Base-by-base conservation (phyloP, 1,140 invertebrate genomes). In the Fopius arisanus region DNA sequence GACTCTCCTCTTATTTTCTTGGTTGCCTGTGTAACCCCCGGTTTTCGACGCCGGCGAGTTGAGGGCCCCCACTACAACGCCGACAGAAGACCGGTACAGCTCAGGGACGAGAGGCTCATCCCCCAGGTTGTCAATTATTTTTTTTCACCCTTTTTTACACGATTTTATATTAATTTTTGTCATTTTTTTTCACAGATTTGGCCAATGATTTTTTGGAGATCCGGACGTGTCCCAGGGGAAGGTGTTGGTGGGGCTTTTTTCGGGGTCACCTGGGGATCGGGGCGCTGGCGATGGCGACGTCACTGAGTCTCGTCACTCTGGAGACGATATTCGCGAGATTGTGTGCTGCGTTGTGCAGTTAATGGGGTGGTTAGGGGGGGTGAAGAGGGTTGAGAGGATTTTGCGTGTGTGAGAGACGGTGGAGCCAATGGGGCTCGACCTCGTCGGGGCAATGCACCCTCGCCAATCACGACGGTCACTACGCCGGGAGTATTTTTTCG, bases 1-100 rank as follows among this genome's bases (percentile, higher is more conserved):
- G 31, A 9, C 59, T 70, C 23, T 70, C 68, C 51, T 33, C 59
- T 69, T 48, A 37, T 62, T 70, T 59, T 43, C 65, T 33, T 31
- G 21, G 40, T 29, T 28, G 43, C 23, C 51, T 65, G 54, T 59
- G 54, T 26, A 59, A 59, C 23, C 54, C 54, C 54, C 23, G 54
- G 43, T 48, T 28, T n/a, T 59, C 54, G 54, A 59, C 54, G 54
- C 54, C 54, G 54, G 54, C 54, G 54, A 59, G 54, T 59, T 59
- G 19, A 12, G 21, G 7, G 26, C 23, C 59, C 62, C 63, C 72
- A 63, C 75, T 67, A 43, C 37, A 26, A 51, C 23, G 9, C 43
- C 16, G 43, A 28, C 71, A 29, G 26, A 59, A 59, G 43, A 59
- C 71, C 71, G 54, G 69, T 71, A 40, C 54, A 21, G n/a, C 14